A percentile compares a stretch with the other conserved stretches of the same genome.
Evolutionary conservation across 1,140 invertebrate genomes (phyloP).

Genomic region (Trinorchestia longiramus): DNA sequence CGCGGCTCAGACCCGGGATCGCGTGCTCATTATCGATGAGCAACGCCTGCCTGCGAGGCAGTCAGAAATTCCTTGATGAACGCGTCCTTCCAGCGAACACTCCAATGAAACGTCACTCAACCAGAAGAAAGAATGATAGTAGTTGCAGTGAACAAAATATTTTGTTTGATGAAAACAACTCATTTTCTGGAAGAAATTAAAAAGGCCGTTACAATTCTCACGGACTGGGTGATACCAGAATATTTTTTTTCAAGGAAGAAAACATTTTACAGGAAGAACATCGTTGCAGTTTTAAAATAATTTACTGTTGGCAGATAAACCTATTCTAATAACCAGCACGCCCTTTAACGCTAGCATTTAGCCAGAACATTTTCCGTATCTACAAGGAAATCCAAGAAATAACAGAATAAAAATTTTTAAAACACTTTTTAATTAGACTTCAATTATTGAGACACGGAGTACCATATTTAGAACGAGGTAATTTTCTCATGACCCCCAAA

Average conservation of each 20-base stretch:
- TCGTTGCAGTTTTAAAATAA: not conserved
- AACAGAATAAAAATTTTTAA: not conserved
- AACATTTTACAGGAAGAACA: not conserved
- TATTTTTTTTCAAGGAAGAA: not conserved
- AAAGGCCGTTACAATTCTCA: not conserved
- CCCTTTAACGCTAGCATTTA: not conserved
- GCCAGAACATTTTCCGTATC: not conserved
- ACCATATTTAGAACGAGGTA: not conserved
- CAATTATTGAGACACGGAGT: not conserved
- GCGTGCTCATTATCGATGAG: conserved; percentile 36
- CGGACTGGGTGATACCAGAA: not conserved
- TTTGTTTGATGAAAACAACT: not conserved
- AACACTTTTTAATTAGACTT: too few species aligned
- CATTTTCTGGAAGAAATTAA: not conserved
- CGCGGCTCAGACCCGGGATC: not conserved
- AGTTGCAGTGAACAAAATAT: not conserved
- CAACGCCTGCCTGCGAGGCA: not conserved
- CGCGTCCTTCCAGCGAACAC: not conserved
- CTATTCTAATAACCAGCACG: not conserved
- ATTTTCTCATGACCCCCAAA: not conserved
- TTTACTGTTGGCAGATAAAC: too few species aligned
- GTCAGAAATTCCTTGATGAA: not conserved
- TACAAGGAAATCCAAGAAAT: not conserved
- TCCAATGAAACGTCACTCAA: not conserved
- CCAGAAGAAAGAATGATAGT: not conserved